These are phyloP conservation scores for Tokudaia tokunoshimensis DNA, from an alignment of 2,797 vertebrate genomes.

Conservation along the genomic window DNA sequence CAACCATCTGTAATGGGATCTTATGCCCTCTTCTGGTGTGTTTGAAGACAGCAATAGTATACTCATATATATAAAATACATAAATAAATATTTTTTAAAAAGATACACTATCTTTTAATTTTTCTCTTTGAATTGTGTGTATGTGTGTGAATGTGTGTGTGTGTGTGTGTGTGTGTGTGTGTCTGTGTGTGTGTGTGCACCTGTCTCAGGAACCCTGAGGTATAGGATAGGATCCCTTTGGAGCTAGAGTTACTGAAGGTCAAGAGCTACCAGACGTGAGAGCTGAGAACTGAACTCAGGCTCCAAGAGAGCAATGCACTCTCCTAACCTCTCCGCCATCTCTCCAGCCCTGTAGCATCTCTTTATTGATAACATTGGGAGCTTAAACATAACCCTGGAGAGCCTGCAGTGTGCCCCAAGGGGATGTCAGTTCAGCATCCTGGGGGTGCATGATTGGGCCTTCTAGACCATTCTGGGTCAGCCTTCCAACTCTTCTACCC, in stretches of 20 bases:
- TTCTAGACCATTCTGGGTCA: not conserved
- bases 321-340: not conserved
- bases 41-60: too few species aligned
- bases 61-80: too few species aligned
- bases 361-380: not conserved
- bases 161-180: not conserved
- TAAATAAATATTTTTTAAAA: too few species aligned
- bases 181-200: not conserved
- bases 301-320: not conserved
- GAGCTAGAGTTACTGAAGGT: not conserved
- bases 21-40: too few species aligned
- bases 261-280: too few species aligned
- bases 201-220: not conserved
- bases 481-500: not conserved
- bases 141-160: too few species aligned
- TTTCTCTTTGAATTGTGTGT: not conserved
- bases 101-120: not conserved
- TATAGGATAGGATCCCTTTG: not conserved
- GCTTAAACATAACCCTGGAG: not conserved
- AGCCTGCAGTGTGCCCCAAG: not conserved
- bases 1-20: too few species aligned
- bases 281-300: not conserved
- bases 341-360: not conserved
- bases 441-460: fast-evolving
- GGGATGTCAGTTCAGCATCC: not conserved